Evolutionary conservation across 2,888 invertebrate species (phyloP).

Genomic region (Lepidonotus clava): DNA sequence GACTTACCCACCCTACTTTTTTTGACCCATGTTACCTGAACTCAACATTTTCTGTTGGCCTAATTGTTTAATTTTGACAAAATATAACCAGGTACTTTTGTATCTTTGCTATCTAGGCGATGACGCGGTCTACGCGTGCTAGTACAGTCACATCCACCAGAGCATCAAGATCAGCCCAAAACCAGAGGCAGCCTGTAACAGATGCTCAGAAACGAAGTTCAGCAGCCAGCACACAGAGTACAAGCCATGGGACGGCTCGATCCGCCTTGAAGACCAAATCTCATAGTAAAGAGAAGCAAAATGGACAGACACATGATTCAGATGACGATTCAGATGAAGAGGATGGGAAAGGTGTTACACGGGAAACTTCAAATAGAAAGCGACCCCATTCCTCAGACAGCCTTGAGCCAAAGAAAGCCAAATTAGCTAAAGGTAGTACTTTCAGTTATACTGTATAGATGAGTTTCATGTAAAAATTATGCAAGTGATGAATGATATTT

Average conservation of each 20-base stretch:
- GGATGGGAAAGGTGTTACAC: neutral
- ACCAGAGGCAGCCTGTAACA: neutral
- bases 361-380: neutral
- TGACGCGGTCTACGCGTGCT: slow-evolving; percentile 20
- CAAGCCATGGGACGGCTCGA: neutral
- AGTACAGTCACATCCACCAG: slow-evolving; percentile 15
- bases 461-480: too few relatives aligned
- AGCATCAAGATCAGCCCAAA: slow-evolving; percentile 20
- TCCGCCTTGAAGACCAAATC: neutral
- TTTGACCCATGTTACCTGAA: too few relatives aligned
- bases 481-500: too few relatives aligned
- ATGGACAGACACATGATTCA: neutral
- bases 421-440: slow-evolving; percentile 21
- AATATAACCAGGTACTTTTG: neutral
- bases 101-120: neutral
- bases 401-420: neutral
- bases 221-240: neutral
- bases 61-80: neutral
- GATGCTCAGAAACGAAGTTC: neutral
- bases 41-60: neutral
- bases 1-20: too few relatives aligned
- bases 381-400: neutral
- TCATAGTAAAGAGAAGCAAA: neutral
- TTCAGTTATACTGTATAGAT: too few relatives aligned
- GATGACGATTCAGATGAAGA: neutral